A percentile compares a stretch with the other conserved stretches of the same genome.
Conservation (phyloP, 2,113 vertebrate genomes). For the Dromiciops gliroides region DNA sequence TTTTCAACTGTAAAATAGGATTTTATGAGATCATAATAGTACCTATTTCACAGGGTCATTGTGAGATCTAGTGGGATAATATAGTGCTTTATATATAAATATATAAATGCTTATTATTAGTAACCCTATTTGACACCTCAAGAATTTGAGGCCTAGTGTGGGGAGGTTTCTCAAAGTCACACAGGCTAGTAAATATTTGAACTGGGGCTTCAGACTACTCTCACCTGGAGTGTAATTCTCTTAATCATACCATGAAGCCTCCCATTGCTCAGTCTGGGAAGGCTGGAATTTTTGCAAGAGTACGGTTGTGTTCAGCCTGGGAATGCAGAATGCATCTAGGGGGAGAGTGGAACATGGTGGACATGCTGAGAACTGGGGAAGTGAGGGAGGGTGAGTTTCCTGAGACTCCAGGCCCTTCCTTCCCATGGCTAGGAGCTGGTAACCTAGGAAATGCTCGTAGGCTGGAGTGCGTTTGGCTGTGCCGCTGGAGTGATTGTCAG, state of each 20-base stretch:
- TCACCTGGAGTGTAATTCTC: neutral
- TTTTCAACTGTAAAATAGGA: neutral
- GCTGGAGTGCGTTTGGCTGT: constrained; percentile 12
- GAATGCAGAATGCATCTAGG: neutral
- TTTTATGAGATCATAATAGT: neutral
- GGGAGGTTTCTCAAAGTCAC: neutral
- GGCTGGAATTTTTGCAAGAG: neutral
- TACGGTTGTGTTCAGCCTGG: neutral
- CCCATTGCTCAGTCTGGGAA: neutral
- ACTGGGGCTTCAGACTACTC: neutral
- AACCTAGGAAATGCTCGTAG: constrained; percentile 62
- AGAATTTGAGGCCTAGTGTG: neutral
- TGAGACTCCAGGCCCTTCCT: constrained; percentile 2
- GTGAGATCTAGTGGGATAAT: neutral
- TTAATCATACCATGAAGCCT: neutral
- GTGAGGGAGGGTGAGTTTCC: neutral
- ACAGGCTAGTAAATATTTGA: neutral
- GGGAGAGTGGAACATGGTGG: neutral
- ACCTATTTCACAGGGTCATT: neutral
- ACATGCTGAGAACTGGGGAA: neutral
- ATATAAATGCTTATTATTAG: neutral
- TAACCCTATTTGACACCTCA: neutral
- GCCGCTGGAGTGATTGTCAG: constrained; percentile 72
- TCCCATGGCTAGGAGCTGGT: constrained; percentile 32
- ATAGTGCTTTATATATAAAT: neutral